Base-by-base conservation (phyloP, 1,140 invertebrate species). In the Scaptomyza montana region DNA sequence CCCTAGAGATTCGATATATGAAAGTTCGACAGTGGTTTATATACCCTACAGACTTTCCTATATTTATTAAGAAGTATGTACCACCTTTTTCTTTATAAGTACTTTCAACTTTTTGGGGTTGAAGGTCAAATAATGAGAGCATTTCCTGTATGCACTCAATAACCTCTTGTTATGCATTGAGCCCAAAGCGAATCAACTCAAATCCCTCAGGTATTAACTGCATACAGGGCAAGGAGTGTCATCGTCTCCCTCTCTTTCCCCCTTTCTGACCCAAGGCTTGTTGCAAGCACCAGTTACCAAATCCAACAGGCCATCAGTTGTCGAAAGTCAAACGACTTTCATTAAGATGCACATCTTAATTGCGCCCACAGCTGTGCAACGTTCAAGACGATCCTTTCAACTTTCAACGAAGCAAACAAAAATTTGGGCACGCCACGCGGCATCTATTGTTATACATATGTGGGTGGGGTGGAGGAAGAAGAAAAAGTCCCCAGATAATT, bases 291-390 rank as follows among this genome's bases (percentile, higher is more conserved):
- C 39, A 43, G 39, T 43, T n/a, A 16, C 8, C 54, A 60, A 30
- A 36, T 36, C 6, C 65, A 33, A 41, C 25, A 59, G 51, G 36
- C 19, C 51, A 53, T 63, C 60, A 28, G 50, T 28, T 9, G 55
- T 28, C 12, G 55, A 41, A 33, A 33, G 30, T 6, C 39, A 53
- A 8, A 36, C 65, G 62, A 64, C 66, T 74, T 64, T 74, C 72
- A 74, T 74, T 74, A 67, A 73, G 74, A 77, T 77, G 65, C 45
- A 30, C 74, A 77, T 77, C 74, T 77, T 77, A 77, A 77, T 77
- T 77, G 74, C 74, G 54, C 74, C 70, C 64, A 74, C 74, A 74
- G 60, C 43, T 65, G 60, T 39, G 43, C 50, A 21, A 10, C 21
- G 43, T 10, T 25, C 45, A 41, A 59, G 69, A 73, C 74, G 72